These are phyloP conservation scores for Brachionus paranguensis DNA, from an alignment of 1,140 invertebrate species.

Conservation along the genomic window DNA sequence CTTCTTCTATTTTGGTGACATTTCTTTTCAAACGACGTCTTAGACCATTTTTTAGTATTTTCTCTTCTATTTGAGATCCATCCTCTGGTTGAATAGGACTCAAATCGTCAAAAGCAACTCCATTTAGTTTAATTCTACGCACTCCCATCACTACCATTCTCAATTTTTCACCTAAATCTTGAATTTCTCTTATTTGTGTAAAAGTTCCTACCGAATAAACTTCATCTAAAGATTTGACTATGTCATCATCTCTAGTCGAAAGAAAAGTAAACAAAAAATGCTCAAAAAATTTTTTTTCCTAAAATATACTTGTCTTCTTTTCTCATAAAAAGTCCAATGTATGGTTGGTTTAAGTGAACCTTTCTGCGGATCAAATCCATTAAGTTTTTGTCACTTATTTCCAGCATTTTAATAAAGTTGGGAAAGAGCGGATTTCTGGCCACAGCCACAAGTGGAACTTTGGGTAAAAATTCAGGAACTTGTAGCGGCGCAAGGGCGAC, in stretches of 20 bases:
- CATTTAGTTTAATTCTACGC: conserved; percentile 64
- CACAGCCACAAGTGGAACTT: conserved; percentile 88
- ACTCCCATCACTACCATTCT: conserved; percentile 88
- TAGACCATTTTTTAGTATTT: conserved; percentile 29
- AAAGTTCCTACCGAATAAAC: conserved; percentile 88
- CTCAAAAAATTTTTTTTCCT: neutral
- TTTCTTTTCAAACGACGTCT: conserved; percentile 13
- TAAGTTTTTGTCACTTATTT: conserved; percentile 75
- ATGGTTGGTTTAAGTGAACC: conserved; percentile 90
- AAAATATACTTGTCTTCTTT: conserved; percentile 61
- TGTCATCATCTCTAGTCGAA: conserved; percentile 70
- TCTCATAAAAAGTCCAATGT: conserved; percentile 93
- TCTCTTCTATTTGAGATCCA: conserved; percentile 6
- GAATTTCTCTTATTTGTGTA: conserved; percentile 93
- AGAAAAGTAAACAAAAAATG: neutral
- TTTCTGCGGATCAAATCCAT: conserved; percentile 86
- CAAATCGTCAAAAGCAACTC: conserved; percentile 55
- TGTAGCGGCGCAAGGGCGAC: conserved; percentile 62
- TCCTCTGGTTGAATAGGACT: neutral
- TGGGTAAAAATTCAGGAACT: conserved; percentile 93
- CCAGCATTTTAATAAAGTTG: conserved; percentile 92
- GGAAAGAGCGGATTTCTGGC: conserved; percentile 92
- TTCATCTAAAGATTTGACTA: conserved; percentile 76
- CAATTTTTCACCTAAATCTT: conserved; percentile 84
- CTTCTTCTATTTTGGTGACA: conserved; percentile 38